Percentiles rank a stretch among this genome's conserved stretches.
phyloP scores from a whole-genome alignment of 2,113 vertebrate genomes.

The Thryonomys swinderianus region DNA sequence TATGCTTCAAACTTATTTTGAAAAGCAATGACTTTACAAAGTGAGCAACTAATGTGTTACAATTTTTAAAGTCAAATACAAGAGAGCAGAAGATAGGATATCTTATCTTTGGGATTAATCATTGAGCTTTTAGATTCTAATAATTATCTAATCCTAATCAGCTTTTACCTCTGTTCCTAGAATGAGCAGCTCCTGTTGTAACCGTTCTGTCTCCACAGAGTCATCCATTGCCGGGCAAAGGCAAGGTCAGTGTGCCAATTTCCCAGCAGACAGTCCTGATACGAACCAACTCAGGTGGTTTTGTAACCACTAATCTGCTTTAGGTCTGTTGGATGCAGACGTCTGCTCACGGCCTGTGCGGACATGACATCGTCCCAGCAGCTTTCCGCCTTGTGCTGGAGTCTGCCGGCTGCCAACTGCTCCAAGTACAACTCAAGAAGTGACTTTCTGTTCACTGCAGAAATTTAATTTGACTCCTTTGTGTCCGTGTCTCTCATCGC shows the following conservation, averaged over 20 bases:
- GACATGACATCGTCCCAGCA: background rate
- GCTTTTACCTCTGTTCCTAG: background rate
- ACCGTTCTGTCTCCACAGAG: background rate
- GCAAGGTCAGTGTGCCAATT: background rate
- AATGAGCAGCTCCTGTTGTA: background rate
- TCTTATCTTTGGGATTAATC: background rate
- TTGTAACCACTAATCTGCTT: background rate
- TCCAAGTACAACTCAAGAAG: background rate
- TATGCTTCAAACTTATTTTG: background rate
- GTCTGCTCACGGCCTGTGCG: background rate
- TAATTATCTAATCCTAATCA: background rate
- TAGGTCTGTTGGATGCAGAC: background rate
- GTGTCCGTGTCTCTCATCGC: background rate
- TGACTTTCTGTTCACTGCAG: constrained; percentile 2
- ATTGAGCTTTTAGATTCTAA: constrained; percentile 12
- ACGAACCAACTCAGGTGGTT: background rate
- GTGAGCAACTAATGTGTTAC: background rate
- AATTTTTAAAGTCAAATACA: background rate
- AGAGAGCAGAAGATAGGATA: background rate
- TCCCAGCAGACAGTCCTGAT: background rate
- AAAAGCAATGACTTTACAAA: background rate
- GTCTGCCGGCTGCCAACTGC: background rate
- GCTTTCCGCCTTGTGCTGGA: background rate
- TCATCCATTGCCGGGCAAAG: background rate
- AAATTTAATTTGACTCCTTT: constrained; percentile 2